Base-by-base conservation (phyloP, 2,113 vertebrate species). In the Seriola aureovittata region DNA sequence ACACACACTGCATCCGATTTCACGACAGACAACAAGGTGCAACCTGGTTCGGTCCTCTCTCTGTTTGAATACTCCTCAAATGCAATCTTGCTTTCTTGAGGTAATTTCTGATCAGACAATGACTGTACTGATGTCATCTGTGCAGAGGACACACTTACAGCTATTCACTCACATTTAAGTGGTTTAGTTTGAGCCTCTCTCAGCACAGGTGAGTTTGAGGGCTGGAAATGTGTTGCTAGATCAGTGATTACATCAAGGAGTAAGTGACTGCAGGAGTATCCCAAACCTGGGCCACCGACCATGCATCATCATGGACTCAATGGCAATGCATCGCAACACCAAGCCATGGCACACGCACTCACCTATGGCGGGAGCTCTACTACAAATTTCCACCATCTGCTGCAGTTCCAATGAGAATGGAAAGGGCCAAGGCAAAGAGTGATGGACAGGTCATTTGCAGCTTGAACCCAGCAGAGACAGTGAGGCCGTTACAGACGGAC, bases 341-440 rank as follows among this genome's bases (percentile, higher is more conserved):
- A 88, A 91, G 88, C 91, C 85, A 71, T 79, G 68, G 86, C 76
- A 80, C 84, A 80, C 88, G 19, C 92, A 96, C 95, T 96, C 94
- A 96, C 95, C 95, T 95, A 92, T 69, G 80, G 89, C 90, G 34
- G 91, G 89, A 88, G 93, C 91, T 93, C 93, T 93, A 95, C 80
- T 95, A 96, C 94, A 95, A 91, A 95, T 92, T 89, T 95, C 95
- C 94, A 95, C 84, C 95, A 95, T 95, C 95, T 95, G 95, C 95
- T 95, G 94, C 95, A 93, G 94, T 95, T 95, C 93, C 94, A 84
- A 75, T 77, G 89, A 85, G 83, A 87, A 80, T 25, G 81, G 70
- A 74, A 72, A 74, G 65, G 87, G 91, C 89, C 92, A 92, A 93
- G 93, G 93, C 89, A 94, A 91, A 95, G 92, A 95, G 91, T 92